Evolutionary conservation across 2,797 vertebrate genomes (phyloP).

Genomic region (Pseudomugil tenellus): DNA sequence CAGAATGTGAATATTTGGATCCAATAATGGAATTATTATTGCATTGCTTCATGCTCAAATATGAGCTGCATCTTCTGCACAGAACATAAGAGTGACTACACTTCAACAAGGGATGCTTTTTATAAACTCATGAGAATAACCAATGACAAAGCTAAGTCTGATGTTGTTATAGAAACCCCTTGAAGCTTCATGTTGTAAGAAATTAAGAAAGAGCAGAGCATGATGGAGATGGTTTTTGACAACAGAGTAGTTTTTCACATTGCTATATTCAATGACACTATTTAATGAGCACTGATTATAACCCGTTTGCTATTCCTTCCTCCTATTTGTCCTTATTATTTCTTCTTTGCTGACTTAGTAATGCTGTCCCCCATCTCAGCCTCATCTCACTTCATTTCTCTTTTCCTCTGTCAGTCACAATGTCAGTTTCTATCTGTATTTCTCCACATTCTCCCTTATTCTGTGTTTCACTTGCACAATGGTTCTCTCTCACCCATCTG

Average conservation of each 20-base stretch:
- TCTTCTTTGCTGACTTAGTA: slow-evolving; percentile 5
- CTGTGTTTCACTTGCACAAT: slow-evolving; percentile 14
- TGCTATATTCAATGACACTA: slow-evolving; percentile 43
- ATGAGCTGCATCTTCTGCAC: slow-evolving; percentile 35
- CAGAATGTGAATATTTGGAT: background rate
- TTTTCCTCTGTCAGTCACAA: slow-evolving; percentile 27
- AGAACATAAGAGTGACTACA: slow-evolving; percentile 37
- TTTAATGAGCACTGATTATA: slow-evolving; percentile 57
- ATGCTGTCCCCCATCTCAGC: background rate
- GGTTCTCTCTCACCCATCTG: slow-evolving; percentile 8
- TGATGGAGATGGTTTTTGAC: slow-evolving; percentile 47
- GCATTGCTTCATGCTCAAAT: slow-evolving; percentile 34
- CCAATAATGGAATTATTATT: background rate
- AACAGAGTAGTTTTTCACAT: slow-evolving; percentile 48
- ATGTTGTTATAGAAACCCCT: slow-evolving; percentile 49
- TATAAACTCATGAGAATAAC: no score
- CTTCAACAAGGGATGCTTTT: slow-evolving; percentile 1
- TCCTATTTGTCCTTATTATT: slow-evolving; percentile 19
- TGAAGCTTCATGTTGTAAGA: slow-evolving; percentile 37
- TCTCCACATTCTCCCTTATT: slow-evolving; percentile 1
- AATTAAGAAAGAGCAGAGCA: slow-evolving; percentile 50
- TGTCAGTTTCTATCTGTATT: slow-evolving; percentile 28
- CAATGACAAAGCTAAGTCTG: slow-evolving; percentile 27
- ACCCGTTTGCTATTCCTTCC: slow-evolving; percentile 20
- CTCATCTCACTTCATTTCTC: slow-evolving; percentile 31